phyloP scores from a whole-genome alignment of 2,888 invertebrate genomes.

The Lasioglossum figueresi region DNA sequence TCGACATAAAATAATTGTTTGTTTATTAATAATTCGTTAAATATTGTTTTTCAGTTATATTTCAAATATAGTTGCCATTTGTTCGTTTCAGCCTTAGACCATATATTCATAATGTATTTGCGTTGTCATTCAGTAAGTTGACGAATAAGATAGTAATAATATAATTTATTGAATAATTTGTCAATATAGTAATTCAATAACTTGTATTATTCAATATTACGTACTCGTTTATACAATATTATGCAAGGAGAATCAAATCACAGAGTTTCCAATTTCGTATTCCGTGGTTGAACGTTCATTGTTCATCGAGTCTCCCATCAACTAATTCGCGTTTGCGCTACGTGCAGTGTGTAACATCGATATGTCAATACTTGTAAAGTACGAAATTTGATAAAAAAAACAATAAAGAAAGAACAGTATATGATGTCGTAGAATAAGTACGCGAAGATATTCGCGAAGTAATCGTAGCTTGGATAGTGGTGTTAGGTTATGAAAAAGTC shows the following conservation, averaged over 20 bases:
- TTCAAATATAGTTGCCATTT: no score
- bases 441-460: conserved; percentile 31
- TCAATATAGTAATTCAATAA: neutral
- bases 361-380: conserved; percentile 76
- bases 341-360: conserved; percentile 73
- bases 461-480: conserved; percentile 41
- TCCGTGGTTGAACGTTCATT: conserved; percentile 12
- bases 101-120: neutral
- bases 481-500: conserved; percentile 78
- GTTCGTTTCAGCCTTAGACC: no score
- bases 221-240: conserved; percentile 60
- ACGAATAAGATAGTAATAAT: neutral
- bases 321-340: conserved; percentile 75
- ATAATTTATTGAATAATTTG: no score
- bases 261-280: neutral
- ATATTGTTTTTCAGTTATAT: no score
- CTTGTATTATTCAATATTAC: conserved; percentile 8
- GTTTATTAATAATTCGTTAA: no score
- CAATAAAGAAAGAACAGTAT: conserved; percentile 11
- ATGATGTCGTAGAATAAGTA: conserved; percentile 57
- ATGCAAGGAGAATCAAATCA: conserved; percentile 31
- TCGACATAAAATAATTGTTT: neutral
- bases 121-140: neutral
- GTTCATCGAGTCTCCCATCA: conserved; percentile 32
- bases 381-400: conserved; percentile 28